phyloP scores from a whole-genome alignment of 1,140 invertebrate genomes.

The Pteromalus puparum region DNA sequence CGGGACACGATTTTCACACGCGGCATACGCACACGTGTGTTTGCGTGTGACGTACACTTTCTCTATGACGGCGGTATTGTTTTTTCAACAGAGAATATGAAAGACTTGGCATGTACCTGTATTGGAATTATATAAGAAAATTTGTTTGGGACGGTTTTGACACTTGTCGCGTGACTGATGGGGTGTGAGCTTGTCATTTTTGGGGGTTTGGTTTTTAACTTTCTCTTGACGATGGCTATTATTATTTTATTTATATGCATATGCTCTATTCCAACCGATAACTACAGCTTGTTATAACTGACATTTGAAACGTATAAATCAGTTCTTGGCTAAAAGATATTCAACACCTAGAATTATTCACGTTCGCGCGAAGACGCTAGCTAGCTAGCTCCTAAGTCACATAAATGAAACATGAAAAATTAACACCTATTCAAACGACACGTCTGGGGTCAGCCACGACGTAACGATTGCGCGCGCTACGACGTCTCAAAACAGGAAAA shows the following conservation, averaged over 20 bases:
- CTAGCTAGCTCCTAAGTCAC: too few relatives aligned
- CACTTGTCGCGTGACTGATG: neutral
- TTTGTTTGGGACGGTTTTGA: neutral
- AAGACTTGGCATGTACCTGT: neutral
- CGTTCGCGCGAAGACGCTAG: too few relatives aligned
- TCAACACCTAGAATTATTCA: too few relatives aligned
- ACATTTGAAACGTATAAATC: too few relatives aligned
- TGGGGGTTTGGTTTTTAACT: too few relatives aligned
- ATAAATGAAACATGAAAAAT: neutral
- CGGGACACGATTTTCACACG: neutral
- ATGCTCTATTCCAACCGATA: too few relatives aligned
- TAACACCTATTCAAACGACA: neutral
- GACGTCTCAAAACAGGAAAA: neutral
- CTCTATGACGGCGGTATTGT: neutral
- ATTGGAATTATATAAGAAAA: neutral
- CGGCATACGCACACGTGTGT: neutral
- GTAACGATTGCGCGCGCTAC: too few relatives aligned
- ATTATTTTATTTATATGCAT: too few relatives aligned
- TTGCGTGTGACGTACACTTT: too few relatives aligned
- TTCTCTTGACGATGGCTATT: too few relatives aligned
- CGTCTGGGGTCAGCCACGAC: neutral
- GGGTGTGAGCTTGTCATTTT: neutral
- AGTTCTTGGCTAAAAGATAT: too few relatives aligned
- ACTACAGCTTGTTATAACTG: too few relatives aligned
- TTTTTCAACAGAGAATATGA: neutral